Base-by-base conservation (phyloP, 2,888 invertebrate genomes). In the Tipula vernalis region DNA sequence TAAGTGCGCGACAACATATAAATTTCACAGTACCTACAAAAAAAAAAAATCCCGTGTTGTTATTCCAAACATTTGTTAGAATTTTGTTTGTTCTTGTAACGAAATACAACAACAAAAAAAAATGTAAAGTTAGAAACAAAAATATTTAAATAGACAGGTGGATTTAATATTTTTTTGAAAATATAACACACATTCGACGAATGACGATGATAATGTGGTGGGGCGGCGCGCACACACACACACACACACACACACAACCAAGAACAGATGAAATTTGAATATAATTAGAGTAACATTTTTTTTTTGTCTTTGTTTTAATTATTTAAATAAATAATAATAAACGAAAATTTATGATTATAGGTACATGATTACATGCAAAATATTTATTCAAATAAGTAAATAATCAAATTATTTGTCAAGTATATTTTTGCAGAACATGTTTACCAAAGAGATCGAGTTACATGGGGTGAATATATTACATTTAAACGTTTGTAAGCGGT, bases 111-210 rank as follows among this genome's bases (percentile, higher is more conserved):
- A 71, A 71, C 28, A 71, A 71, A 2, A 71, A 28, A 28, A 28
- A 28, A 28, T 28, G 28, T 28, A 28, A 71, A 71, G 71, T 71
- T 71, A 71, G 28, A 71, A 71, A 71, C 71, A 71, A 71, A 71
- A 71, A 71, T 71, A 71, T 71, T 71, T 71, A 71, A 71, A 71
- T 71, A 71, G 71, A 71, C 71, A 71, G 71, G 71, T 71, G 71
- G 71, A 71, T 71, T 71, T 71, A 71, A 71, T 71, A 71, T 71
- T 71, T 71, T 71, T 71, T 71, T 71, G 71, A 71, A 71, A 71
- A 71, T 71, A 28, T 71, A 71, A 71, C 71, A 71, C 28, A 71
- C 28, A 71, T 71, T 28, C 71, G 28, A 4, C n/a, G 28, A 71
- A 71, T 10, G 71, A 12, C 28, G 71, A 71, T 71, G 71, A 71